These are phyloP conservation scores for Penelope pileata DNA, from an alignment of 2,113 vertebrate species.

Conservation along the genomic window DNA sequence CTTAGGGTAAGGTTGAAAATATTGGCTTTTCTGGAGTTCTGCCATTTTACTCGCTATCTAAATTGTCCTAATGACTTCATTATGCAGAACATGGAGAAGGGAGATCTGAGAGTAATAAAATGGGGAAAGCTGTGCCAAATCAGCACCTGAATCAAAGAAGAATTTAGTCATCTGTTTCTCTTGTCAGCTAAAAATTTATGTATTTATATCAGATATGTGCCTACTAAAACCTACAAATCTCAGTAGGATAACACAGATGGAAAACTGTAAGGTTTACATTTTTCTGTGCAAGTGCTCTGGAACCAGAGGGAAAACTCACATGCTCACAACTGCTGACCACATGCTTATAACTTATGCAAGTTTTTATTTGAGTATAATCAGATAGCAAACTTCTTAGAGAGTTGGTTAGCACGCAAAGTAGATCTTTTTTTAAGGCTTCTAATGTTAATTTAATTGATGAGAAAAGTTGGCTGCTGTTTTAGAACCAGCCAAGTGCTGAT, in stretches of 20 bases:
- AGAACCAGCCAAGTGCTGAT: not conserved
- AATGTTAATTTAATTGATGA: slow-evolving; percentile 22
- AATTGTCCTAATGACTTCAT: slow-evolving; percentile 19
- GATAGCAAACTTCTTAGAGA: not conserved
- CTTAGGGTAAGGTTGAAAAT: not conserved
- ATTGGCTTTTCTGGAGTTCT: slow-evolving; percentile 11
- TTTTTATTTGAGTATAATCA: not conserved
- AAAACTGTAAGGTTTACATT: not conserved
- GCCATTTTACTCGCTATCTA: not conserved
- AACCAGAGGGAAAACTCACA: not conserved
- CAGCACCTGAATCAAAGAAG: not conserved
- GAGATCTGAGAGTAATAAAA: not conserved
- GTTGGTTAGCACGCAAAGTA: not conserved
- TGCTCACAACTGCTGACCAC: not conserved
- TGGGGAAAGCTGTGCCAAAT: not conserved
- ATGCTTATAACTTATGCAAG: not conserved
- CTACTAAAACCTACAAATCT: not conserved
- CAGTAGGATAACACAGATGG: not conserved
- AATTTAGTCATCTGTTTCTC: not conserved
- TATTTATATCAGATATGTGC: not conserved
- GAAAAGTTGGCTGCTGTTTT: not conserved
- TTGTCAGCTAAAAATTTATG: slow-evolving; percentile 7
- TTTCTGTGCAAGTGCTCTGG: not conserved
- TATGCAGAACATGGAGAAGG: not conserved
- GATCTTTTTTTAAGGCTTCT: not conserved